Base-by-base conservation (phyloP, 2,113 vertebrate species). In the Tautogolabrus adspersus region DNA sequence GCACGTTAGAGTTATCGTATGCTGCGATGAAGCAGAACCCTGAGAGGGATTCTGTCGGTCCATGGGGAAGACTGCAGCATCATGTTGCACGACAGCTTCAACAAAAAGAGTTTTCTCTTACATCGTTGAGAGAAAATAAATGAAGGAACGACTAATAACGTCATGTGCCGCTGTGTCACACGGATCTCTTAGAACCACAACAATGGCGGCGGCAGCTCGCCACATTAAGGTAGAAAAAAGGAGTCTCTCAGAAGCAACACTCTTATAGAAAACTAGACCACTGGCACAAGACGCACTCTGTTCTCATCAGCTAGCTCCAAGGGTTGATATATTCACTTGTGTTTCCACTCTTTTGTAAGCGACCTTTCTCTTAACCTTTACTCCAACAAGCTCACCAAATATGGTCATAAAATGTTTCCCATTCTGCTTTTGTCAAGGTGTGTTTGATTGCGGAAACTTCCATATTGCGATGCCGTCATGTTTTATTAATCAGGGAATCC, bases 401-500 rank as follows among this genome's bases (percentile, higher is more conserved):
- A 67, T 82, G 67, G 58, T 38, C 66, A 12, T 52, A 76, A 40
- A 72, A 54, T 71, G 65, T 42, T 26, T 81, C 57, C 72, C 40
- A 67, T 37, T 68, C 83, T 72, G 68, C 69, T 69, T 81, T 88
- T 66, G 87, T 91, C 86, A 89, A 87, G 75, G 79, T 91, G 87
- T 88, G 89, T 92, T 90, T 88, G 84, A 93, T 91, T 84, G 89
- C 80, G 52, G 88, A 87, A 93, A 83, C 59, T 68, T 88, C 86
- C 84, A 82, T 81, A 90, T 89, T 88, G 82, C 62, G 85, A 87
- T 89, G 90, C 87, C 79, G 82, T 89, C 86, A 87, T 89, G 77
- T 89, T 59, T 58, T 10, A 82, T 67, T 52, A 22, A 74, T 77
- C 62, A 62, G 59, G 61, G 21, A 73, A 78, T 81, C 79, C 60